A percentile compares a stretch with the other conserved stretches of the same genome.
phyloP scores from a whole-genome alignment of 2,113 vertebrate genomes.

The Erythrocercus mccallii region DNA sequence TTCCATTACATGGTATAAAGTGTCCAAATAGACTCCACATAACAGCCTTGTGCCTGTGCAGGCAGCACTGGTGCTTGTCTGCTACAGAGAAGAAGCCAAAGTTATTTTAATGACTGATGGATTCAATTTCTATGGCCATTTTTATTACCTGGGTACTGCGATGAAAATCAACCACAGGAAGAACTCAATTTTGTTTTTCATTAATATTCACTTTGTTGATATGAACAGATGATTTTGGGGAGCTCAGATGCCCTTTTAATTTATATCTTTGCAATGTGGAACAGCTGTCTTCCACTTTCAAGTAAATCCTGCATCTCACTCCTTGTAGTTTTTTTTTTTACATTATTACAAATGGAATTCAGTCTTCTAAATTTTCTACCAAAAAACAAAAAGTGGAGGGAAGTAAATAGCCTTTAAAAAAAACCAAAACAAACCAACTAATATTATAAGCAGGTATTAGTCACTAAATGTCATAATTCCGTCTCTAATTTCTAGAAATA shows the following conservation, averaged over 20 bases:
- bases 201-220: conserved; percentile 71
- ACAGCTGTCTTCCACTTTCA: conserved; percentile 36
- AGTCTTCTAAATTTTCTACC: background rate
- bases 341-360: background rate
- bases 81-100: conserved; percentile 39
- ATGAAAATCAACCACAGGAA: conserved; percentile 69
- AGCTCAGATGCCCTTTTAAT: conserved; percentile 62
- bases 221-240: conserved; percentile 63
- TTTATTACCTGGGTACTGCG: conserved; percentile 60
- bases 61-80: background rate
- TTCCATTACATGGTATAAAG: background rate
- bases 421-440: background rate
- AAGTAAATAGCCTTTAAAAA: background rate
- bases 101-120: conserved; percentile 63
- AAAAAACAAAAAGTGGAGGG: background rate
- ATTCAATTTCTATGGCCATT: conserved; percentile 58
- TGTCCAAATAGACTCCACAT: background rate
- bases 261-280: conserved; percentile 31
- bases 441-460: background rate
- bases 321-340: background rate
- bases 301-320: conserved; percentile 17
- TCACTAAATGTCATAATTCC: background rate
- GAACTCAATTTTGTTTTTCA: conserved; percentile 71
- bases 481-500: background rate
- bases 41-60: background rate